Evolutionary conservation across 2,113 vertebrate genomes (phyloP).

Genomic region (Microtus ochrogaster): DNA sequence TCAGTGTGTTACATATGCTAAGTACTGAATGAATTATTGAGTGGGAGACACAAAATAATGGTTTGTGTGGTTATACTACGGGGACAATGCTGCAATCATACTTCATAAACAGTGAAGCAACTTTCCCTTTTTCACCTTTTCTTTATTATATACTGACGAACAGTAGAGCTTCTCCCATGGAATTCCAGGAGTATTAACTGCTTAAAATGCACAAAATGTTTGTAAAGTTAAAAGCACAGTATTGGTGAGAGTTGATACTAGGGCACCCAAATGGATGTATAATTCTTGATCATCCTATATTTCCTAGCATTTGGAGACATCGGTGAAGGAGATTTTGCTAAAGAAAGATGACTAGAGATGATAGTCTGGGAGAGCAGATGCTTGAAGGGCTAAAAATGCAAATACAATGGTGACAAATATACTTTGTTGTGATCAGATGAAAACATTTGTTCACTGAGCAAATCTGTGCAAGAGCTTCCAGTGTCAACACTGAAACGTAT

Average conservation of each 20-base stretch:
- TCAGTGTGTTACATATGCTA: background rate
- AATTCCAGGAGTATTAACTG: background rate
- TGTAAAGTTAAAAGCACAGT: background rate
- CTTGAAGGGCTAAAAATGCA: conserved; percentile 60
- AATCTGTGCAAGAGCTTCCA: conserved; percentile 1
- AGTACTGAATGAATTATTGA: background rate
- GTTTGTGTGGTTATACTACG: background rate
- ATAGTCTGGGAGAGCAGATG: conserved; percentile 59
- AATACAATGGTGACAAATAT: conserved; percentile 56
- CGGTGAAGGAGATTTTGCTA: conserved; percentile 35
- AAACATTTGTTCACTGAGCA: conserved; percentile 39
- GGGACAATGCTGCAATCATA: background rate
- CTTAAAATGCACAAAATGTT: background rate
- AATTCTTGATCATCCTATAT: background rate
- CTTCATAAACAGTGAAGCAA: background rate
- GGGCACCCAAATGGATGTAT: background rate
- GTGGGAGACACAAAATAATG: background rate
- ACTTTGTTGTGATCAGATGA: conserved; percentile 35
- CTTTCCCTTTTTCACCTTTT: background rate
- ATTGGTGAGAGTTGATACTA: background rate
- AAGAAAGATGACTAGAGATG: conserved; percentile 41
- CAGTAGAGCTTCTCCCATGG: background rate
- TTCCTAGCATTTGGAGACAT: background rate
- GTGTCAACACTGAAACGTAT: background rate
- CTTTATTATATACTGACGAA: background rate